Base-by-base conservation (phyloP, 2,888 invertebrate species). In the Tuberolachnus salignus region DNA sequence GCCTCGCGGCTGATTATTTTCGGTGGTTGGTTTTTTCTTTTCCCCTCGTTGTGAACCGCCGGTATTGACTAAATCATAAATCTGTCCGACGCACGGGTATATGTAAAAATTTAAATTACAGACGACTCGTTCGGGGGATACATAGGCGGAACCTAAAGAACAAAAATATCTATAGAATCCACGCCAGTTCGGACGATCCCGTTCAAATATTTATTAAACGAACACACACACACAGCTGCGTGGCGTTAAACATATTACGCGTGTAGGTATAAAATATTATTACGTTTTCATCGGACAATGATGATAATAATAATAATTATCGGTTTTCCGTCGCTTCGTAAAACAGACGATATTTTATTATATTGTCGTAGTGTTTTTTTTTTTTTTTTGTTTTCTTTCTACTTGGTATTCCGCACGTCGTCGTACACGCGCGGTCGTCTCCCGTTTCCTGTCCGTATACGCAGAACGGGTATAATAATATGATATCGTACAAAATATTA, bases 321-420 rank as follows among this genome's bases (percentile, higher is more conserved):
- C 42, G 73, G 16, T 64, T 74, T 74, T 55, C 49, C 42, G 64
- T 74, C 21, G 46, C 6, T 64, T 51, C 49, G 61, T 51, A 64
- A 53, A 34, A 61, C 19, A 44, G 57, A 57, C 44, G 23, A 44
- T 19, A 49, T 64, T 21, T 21, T 66, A 26, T 46, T 49, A 34
- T 6, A 34, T 34, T 4, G 34, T n/a, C 34, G 6, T 34, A 34
- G n/a, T n/a, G n/a, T n/a, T n/a, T n/a, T n/a, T n/a, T n/a, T n/a
- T n/a, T n/a, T n/a, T n/a, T n/a, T 34, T 34, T 34, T 34, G 6
- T 34, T 34, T 34, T 34, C 34, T 3, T n/a, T n/a, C n/a, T n/a
- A 64, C 14, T 75, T 66, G 46, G 66, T 75, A 75, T 66, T 75
- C 75, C 57, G 26, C 75, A 46, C 64, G 55, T 19, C n/a, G 10